Conservation (phyloP, 2,888 invertebrate species). For the Creontiades dilutus region DNA sequence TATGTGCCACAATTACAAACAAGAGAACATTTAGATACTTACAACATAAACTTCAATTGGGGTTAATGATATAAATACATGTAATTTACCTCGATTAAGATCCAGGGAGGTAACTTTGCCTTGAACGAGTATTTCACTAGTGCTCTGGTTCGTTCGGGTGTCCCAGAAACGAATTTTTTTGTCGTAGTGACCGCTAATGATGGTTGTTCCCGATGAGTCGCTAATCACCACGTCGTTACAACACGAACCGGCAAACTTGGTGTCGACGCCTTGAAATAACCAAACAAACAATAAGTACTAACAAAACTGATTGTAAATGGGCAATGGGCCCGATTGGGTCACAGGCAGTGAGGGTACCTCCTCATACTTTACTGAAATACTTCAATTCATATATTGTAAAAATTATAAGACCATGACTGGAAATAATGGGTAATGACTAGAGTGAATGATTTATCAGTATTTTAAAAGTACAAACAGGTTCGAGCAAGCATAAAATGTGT, state of each 20-base stretch:
- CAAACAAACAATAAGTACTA: neutral
- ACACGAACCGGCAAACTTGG: constrained; percentile 96
- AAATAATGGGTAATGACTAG: too few relatives aligned
- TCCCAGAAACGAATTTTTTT: constrained; percentile 99
- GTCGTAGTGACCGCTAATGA: constrained; percentile 99
- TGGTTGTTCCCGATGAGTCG: constrained; percentile 91
- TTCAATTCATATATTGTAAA: too few relatives aligned
- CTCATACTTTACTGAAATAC: too few relatives aligned
- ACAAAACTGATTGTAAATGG: too few relatives aligned
- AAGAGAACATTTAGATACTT: too few relatives aligned
- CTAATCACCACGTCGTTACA: constrained; percentile 97
- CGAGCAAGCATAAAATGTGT: too few relatives aligned
- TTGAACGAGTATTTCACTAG: constrained; percentile 91
- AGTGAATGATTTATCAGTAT: too few relatives aligned
- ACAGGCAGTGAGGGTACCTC: too few relatives aligned
- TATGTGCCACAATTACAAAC: too few relatives aligned
- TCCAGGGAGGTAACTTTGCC: constrained; percentile 97
- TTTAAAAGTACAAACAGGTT: too few relatives aligned
- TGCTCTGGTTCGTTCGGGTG: constrained; percentile 85
- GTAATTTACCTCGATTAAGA: constrained; percentile 88
- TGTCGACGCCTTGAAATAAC: constrained; percentile 86
- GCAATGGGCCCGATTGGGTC: too few relatives aligned
- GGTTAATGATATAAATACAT: neutral
- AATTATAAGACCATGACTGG: too few relatives aligned
- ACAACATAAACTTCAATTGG: neutral